Base-by-base conservation (phyloP, 1,140 invertebrate genomes). In the Cardiocondyla obscurior region DNA sequence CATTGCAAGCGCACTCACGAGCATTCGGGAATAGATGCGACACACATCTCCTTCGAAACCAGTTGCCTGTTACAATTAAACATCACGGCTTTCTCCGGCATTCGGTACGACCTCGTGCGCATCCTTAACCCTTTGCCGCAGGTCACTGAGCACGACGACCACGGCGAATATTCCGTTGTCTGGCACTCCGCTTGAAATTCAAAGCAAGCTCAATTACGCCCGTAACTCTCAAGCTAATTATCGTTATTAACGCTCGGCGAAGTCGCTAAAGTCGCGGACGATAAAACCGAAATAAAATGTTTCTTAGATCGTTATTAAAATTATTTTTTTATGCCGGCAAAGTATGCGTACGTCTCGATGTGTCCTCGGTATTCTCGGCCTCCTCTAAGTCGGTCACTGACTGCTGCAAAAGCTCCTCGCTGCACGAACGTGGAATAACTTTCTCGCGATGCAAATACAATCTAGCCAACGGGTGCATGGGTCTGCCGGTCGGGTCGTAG, bases 101-200 rank as follows among this genome's bases (percentile, higher is more conserved):
- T 96, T 53, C 95, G 89, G 92, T 98, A 98, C 81, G 96, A 94
- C 72, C 98, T 94, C 28, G 94, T 95, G 83, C 98, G 95, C 96
- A 98, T 97, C 85, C 97, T 95, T 55, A 98, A 94, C 2, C 98
- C 98, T 95, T 98, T 98, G 16, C 98, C 98, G 92, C 98, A 98
- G 16, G 95, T 96, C 51, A 97, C 98, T 0, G 97, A 98, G 93
- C 98, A 98, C 1, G 95, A 92, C 22, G 96, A 96, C 97, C 97
- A 98, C 16, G 95, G 90, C 1, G 95, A 95, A 94, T 97, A 98
- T 33, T 96, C 96, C 1, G 95, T 95, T 7, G 97, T 96, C 5
- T 94, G 95, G 92, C 97, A 98, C 92, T 97, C 97, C 76, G 96
- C 97, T 97, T 46, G 30, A 42, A 51, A 81, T 42, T 69, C 28